Evolutionary conservation across 2,888 invertebrate species (phyloP), one percentile per base, ranked within the genome.

Genomic region (Scotopteryx bipunctaria): DNA sequence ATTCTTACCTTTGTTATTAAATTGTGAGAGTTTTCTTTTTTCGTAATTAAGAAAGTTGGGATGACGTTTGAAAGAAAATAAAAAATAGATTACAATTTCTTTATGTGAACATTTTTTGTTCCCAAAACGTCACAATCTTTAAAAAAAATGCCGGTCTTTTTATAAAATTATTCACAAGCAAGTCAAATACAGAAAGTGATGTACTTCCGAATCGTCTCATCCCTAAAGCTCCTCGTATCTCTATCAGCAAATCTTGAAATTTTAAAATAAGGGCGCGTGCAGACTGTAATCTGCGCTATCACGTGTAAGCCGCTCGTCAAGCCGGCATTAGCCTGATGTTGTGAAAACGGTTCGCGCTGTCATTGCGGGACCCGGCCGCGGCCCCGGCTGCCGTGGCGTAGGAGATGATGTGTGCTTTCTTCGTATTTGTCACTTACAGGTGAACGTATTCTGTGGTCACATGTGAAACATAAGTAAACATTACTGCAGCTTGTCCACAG

Each of bases 261-360:
- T 86, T 84, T 83, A 83, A 86, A 82, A 63, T 76, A 71, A 73
- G 75, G 78, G 77, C 61, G 69, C 55, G 61, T 59, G 57, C 69
- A 69, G 69, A 69, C 66, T 65, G 73, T 67, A 74, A 76, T 76
- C 74, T 68, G 68, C 76, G 76, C 79, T 83, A 83, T 83, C 80
- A 69, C 66, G 64, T 73, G 84, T 86, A 83, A 86, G 82, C 84
- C 72, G 72, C 75, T 81, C 87, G 78, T 85, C 85, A 81, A 69
- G 65, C 68, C 55, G 51, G 62, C 55, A 55, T 64, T 60, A 71
- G 75, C 55, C 59, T 60, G 63, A 61, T 65, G 65, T 66, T 64
- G 64, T 64, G 60, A 60, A 61, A 63, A 56, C 58, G 60, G 61
- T 61, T 61, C 52, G 60, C 59, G 11, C 45, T 46, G 56, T 63